Conservation (phyloP, 2,888 invertebrate genomes). For the Diarsia dahlii region DNA sequence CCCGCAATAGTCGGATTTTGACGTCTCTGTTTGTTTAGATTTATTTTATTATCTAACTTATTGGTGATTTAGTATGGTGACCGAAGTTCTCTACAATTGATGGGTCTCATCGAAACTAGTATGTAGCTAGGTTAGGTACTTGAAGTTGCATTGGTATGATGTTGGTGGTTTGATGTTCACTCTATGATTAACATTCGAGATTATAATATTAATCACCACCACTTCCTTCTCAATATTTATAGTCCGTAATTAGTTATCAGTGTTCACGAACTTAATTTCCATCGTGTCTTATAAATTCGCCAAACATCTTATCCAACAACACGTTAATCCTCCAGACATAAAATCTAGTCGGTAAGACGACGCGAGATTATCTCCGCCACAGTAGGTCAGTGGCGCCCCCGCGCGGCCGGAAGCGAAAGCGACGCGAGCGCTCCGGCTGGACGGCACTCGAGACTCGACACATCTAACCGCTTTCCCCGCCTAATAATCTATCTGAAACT, state of each 20-base stretch:
- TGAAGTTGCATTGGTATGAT: neutral
- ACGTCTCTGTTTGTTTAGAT: neutral
- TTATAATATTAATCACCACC: neutral
- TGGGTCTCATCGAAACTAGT: neutral
- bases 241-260: neutral
- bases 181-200: neutral
- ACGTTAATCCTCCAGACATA: conserved; percentile 21
- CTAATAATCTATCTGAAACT: conserved; percentile 57
- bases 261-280: neutral
- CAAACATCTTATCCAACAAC: neutral
- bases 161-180: no score
- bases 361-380: conserved; percentile 26
- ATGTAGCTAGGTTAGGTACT: neutral
- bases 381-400: conserved; percentile 75
- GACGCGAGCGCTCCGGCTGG: conserved; percentile 25
- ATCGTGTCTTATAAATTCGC: neutral
- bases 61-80: neutral
- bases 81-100: neutral
- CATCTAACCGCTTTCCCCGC: conserved; percentile 71
- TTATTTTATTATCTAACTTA: neutral
- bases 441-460: conserved; percentile 47
- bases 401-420: conserved; percentile 82
- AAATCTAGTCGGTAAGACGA: conserved; percentile 22
- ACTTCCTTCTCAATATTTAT: neutral
- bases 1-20: neutral